A percentile compares a stretch with the other conserved stretches of the same genome.
Conservation (phyloP, 2,797 vertebrate genomes). For the Pelobates cultripes region DNA sequence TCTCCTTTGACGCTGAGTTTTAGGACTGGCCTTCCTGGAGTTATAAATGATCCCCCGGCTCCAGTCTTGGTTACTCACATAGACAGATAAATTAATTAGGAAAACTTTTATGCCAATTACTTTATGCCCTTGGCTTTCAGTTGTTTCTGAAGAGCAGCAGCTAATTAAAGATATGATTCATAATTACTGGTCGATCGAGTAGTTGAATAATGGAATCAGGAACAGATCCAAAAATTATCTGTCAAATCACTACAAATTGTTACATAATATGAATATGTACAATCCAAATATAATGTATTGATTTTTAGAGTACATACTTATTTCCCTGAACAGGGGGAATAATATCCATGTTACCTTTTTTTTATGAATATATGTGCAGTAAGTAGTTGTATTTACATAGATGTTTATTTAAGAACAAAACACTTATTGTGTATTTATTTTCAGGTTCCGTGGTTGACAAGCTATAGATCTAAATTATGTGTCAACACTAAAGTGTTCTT, state of each 20-base stretch:
- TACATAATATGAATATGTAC: slow-evolving; percentile 80
- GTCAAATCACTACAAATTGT: slow-evolving; percentile 82
- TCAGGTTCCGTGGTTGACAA: neutral
- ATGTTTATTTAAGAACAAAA: slow-evolving; percentile 37
- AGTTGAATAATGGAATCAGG: slow-evolving; percentile 83
- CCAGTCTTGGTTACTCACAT: slow-evolving; percentile 82
- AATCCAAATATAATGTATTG: slow-evolving; percentile 76
- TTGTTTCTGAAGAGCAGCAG: slow-evolving; percentile 83
- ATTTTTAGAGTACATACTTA: slow-evolving; percentile 70
- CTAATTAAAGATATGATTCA: slow-evolving; percentile 93
- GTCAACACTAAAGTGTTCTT: too few species aligned
- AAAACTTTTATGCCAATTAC: slow-evolving; percentile 93
- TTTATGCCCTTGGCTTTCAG: slow-evolving; percentile 88
- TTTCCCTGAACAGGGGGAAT: slow-evolving; percentile 52
- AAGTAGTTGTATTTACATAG: slow-evolving; percentile 24
- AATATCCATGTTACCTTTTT: slow-evolving; percentile 30
- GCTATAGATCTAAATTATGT: neutral
- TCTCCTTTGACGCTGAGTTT: slow-evolving; percentile 76
- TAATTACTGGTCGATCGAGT: slow-evolving; percentile 83
- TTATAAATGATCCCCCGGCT: slow-evolving; percentile 91
- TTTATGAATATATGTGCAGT: slow-evolving; percentile 29
- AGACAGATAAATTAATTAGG: slow-evolving; percentile 96
- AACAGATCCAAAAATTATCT: slow-evolving; percentile 83
- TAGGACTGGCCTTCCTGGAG: slow-evolving; percentile 76
- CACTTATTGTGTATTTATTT: slow-evolving; percentile 13